Percentiles rank a stretch among this genome's conserved stretches.
These are phyloP conservation scores for Toxotes chatareus DNA, from an alignment of 2,113 vertebrate species.

Conservation along the genomic window DNA sequence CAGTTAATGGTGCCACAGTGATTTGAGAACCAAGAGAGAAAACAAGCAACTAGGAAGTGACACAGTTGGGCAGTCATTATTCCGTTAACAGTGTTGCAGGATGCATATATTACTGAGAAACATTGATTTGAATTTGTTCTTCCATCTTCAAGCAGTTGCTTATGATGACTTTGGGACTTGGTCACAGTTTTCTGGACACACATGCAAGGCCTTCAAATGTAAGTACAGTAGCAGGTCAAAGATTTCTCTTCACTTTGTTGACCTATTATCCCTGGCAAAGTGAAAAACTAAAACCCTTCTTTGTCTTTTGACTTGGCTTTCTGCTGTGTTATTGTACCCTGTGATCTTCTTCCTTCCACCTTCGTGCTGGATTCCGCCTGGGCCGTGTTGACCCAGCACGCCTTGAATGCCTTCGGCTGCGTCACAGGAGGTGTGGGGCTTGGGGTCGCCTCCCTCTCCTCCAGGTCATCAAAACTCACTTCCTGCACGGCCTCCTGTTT, in stretches of 20 bases:
- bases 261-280: slow-evolving; percentile 7
- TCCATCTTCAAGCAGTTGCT: slow-evolving; percentile 40
- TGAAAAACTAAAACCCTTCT: slow-evolving; percentile 52
- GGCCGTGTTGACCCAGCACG: slow-evolving; percentile 74
- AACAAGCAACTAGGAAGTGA: slow-evolving; percentile 54
- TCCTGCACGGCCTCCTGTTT: slow-evolving; percentile 96
- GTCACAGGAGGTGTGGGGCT: slow-evolving; percentile 31
- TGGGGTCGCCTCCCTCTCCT: slow-evolving; percentile 32
- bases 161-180: slow-evolving; percentile 46
- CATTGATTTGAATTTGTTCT: slow-evolving; percentile 31
- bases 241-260: slow-evolving; percentile 5
- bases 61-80: slow-evolving; percentile 55
- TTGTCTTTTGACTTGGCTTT: slow-evolving; percentile 84
- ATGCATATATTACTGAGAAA: slow-evolving; percentile 52
- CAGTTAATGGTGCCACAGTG: slow-evolving; percentile 70
- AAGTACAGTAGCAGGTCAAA: slow-evolving; percentile 60
- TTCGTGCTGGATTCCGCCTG: slow-evolving; percentile 39
- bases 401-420: slow-evolving; percentile 63
- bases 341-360: slow-evolving; percentile 38
- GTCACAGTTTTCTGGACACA: slow-evolving; percentile 68
- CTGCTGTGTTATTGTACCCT: slow-evolving; percentile 71
- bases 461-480: slow-evolving; percentile 88
- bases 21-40: slow-evolving; percentile 63
- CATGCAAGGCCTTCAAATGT: slow-evolving; percentile 64
- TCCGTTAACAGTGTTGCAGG: slow-evolving; percentile 62